phyloP scores from a whole-genome alignment of 1,140 invertebrate species.

The Pinna nobilis region DNA sequence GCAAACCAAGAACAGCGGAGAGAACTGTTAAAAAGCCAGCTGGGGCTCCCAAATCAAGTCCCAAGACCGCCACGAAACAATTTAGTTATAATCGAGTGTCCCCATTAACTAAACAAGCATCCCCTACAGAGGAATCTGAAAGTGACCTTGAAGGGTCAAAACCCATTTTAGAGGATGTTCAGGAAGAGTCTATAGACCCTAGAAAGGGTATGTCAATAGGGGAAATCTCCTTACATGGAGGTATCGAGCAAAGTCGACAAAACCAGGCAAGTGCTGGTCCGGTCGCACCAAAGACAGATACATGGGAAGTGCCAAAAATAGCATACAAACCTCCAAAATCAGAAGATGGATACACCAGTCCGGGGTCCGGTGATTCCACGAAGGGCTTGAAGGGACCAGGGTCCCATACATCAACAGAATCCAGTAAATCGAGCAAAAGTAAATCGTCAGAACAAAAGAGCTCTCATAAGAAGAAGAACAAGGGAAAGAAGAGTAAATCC shows the following conservation, averaged over 20 bases:
- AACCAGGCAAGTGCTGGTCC: not conserved
- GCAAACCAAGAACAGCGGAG: conserved; percentile 35
- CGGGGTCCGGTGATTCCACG: not conserved
- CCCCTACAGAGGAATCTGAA: conserved; percentile 31
- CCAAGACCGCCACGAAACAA: conserved; percentile 30
- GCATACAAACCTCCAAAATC: not conserved
- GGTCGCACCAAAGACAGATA: conserved; percentile 22
- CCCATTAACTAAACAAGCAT: conserved; percentile 20
- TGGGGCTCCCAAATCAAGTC: conserved; percentile 53
- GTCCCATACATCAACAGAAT: not conserved
- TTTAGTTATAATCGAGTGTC: conserved; percentile 36
- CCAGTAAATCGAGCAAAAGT: conserved; percentile 1
- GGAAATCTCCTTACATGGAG: conserved; percentile 27
- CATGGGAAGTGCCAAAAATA: conserved; percentile 43
- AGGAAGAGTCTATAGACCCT: not conserved
- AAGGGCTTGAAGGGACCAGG: not conserved
- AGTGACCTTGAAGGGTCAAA: conserved; percentile 20
- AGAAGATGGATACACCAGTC: conserved; percentile 18
- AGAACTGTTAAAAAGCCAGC: conserved; percentile 56
- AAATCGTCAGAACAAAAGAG: not conserved
- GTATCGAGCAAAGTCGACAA: conserved; percentile 3
- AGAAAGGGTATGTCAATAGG: conserved; percentile 20
- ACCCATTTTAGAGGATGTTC: not conserved
- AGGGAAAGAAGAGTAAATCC: conserved; percentile 11
- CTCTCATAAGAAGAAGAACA: conserved; percentile 4